Evolutionary conservation across 1,140 invertebrate species (phyloP), one percentile per base, ranked within the genome.

Genomic region (Agrypnia vestita): DNA sequence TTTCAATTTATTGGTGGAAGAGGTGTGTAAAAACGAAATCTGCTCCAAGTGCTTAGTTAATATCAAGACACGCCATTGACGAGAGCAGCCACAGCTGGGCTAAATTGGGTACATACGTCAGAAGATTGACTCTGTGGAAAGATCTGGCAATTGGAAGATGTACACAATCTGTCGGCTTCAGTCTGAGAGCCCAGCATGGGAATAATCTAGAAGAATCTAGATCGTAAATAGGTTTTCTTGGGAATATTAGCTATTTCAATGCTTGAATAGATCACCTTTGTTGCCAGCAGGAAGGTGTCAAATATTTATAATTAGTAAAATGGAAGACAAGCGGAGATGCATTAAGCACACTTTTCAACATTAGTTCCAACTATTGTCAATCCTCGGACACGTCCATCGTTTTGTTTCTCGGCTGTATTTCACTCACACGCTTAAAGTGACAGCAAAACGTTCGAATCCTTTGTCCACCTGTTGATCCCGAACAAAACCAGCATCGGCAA

Each of bases 351-450:
- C 67, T 71, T 71, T 71, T 71, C 67, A 71, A 15, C n/a, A 71
- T 71, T 71, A 71, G 67, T 71, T 71, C 67, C 67, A 12, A 47
- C 67, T 71, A 71, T 71, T 71, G 67, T 71, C 67, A 71, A 25
- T 35, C 46, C 67, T 49, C 43, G 46, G 67, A 49, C 67, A 71
- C 46, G 15, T 71, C 43, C 46, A 71, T 71, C 43, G 15, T 47
- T 71, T 71, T 71, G 43, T 49, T 71, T 71, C 67, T n/a, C 3
- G 43, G 9, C 67, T 47, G 46, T 71, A 71, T 71, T 47, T 71
- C 67, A 71, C 67, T 71, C 67, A 71, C 67, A 71, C 67, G 46
- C 67, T 71, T 49, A 46, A 21, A 8, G 67, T 71, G 67, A 71
- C 67, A 71, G 67, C 67, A 25, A 64, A 64, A 35, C 61, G 61